A percentile compares a stretch with the other conserved stretches of the same genome.
Evolutionary conservation across 2,113 vertebrate genomes (phyloP).

Genomic region (Phaetusa simplex): DNA sequence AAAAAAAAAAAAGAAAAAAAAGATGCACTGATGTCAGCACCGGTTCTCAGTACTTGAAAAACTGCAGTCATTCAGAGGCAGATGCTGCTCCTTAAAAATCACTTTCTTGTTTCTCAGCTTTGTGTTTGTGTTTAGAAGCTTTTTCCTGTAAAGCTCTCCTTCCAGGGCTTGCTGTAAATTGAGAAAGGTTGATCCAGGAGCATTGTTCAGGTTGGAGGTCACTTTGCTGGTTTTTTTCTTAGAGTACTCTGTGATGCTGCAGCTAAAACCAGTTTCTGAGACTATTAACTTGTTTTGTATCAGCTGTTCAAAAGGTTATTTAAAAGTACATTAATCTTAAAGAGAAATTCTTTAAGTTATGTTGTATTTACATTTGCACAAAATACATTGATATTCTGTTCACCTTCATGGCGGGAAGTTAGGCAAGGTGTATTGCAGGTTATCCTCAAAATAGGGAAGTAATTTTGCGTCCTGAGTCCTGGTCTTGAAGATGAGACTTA

Average conservation of each 20-base stretch:
- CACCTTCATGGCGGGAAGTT: neutral
- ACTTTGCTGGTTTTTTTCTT: neutral
- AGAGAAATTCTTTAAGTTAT: neutral
- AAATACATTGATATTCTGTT: neutral
- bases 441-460: neutral
- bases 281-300: neutral
- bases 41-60: neutral
- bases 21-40: neutral
- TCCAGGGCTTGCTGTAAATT: neutral
- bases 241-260: neutral
- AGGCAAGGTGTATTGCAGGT: neutral
- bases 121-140: neutral
- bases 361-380: neutral
- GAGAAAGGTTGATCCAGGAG: neutral
- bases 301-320: neutral
- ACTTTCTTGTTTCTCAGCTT: neutral
- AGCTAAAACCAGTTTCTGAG: neutral
- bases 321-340: neutral
- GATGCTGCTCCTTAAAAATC: neutral
- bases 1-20: too few relatives aligned
- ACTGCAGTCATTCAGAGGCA: neutral
- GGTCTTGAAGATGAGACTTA: neutral
- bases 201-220: neutral
- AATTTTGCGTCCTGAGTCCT: neutral
- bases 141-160: neutral